These are phyloP conservation scores for Pangasianodon hypophthalmus DNA, from an alignment of 2,113 vertebrate genomes.

Conservation along the genomic window DNA sequence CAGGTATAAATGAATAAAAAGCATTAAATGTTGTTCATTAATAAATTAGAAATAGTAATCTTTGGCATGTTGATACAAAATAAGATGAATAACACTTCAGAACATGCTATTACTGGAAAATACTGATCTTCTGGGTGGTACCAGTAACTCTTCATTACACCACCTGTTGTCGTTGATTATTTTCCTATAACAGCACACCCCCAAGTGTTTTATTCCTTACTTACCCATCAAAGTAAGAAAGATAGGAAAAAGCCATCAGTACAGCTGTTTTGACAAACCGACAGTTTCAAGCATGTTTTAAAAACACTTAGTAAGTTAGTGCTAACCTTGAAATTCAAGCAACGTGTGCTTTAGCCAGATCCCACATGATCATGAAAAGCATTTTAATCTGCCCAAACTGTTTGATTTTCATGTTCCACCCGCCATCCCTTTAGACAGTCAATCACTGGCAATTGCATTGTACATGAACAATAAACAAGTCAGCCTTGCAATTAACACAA, in stretches of 20 bases:
- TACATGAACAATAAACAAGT: conserved; percentile 55
- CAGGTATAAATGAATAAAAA: background rate
- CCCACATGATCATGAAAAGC: conserved; percentile 46
- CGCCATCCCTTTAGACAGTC: conserved; percentile 33
- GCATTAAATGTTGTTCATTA: background rate
- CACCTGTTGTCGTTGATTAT: background rate
- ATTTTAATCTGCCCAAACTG: conserved; percentile 36
- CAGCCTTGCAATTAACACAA: conserved; percentile 56
- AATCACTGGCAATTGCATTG: conserved; percentile 47
- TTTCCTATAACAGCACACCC: background rate
- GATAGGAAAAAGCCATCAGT: background rate
- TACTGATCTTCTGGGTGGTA: background rate
- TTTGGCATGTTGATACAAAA: background rate
- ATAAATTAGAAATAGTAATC: background rate
- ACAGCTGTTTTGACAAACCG: background rate
- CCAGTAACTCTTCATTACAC: background rate
- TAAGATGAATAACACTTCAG: background rate
- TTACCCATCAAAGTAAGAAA: background rate
- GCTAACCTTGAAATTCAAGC: conserved; percentile 47
- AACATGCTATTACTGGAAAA: background rate
- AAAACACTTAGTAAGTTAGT: conserved; percentile 30
- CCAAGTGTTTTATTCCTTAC: background rate
- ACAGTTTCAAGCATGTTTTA: conserved; percentile 16
- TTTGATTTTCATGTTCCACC: conserved; percentile 53
- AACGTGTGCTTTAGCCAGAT: conserved; percentile 35